phyloP scores from a whole-genome alignment of 1,140 invertebrate genomes.

The Contarinia nasturtii region DNA sequence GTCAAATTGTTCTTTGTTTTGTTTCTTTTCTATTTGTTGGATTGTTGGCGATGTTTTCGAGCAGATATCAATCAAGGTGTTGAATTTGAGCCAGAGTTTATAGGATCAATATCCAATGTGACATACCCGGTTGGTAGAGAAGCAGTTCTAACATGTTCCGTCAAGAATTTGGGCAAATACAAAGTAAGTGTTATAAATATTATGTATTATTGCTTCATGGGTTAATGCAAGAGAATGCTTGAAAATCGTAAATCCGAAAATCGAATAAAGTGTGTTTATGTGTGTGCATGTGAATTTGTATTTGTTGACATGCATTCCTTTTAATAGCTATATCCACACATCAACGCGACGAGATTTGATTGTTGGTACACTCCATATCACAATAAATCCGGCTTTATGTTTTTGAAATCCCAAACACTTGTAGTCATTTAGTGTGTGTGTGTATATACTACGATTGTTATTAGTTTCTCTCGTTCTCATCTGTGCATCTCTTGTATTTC shows the following conservation, averaged over 20 bases:
- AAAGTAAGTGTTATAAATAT: constrained; percentile 41
- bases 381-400: too few species aligned
- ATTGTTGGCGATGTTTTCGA: too few species aligned
- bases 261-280: neutral
- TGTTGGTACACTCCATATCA: constrained; percentile 1
- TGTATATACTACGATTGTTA: too few species aligned
- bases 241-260: neutral
- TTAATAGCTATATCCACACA: too few species aligned
- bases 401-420: too few species aligned
- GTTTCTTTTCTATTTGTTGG: too few species aligned
- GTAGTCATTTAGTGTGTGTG: too few species aligned
- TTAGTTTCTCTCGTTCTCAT: neutral
- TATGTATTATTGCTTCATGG: neutral
- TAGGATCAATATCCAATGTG: constrained; percentile 57
- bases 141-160: constrained; percentile 60
- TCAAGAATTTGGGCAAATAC: constrained; percentile 60
- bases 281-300: constrained; percentile 4
- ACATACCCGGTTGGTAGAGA: constrained; percentile 67
- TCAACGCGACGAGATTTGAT: constrained; percentile 4
- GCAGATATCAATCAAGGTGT: too few species aligned
- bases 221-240: neutral
- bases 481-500: constrained; percentile 15
- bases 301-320: constrained; percentile 4
- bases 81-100: constrained; percentile 40
- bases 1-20: too few species aligned